Evolutionary conservation across 2,797 vertebrate genomes (phyloP).

Genomic region (Hephaestus fuliginosus): DNA sequence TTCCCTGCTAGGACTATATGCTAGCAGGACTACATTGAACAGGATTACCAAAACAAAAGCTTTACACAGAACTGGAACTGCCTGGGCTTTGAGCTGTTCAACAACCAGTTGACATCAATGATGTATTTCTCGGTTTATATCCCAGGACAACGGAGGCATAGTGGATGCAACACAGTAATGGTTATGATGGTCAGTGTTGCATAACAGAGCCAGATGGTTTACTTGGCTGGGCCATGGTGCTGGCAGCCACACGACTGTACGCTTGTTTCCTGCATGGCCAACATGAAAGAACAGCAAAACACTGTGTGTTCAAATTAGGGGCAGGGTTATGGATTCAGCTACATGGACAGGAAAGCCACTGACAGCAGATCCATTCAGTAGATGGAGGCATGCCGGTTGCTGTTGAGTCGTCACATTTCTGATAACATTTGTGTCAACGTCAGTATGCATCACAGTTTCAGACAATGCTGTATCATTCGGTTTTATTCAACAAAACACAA

Average conservation of each 20-base stretch:
- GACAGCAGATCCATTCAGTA: slow-evolving; percentile 65
- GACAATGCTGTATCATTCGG: slow-evolving; percentile 23
- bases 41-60: slow-evolving; percentile 18
- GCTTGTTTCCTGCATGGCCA: slow-evolving; percentile 74
- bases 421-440: slow-evolving; percentile 61
- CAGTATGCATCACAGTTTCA: slow-evolving; percentile 49
- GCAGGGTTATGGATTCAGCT: slow-evolving; percentile 64
- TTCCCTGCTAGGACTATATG: background rate
- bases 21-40: background rate
- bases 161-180: slow-evolving; percentile 52
- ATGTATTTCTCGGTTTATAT: slow-evolving; percentile 52
- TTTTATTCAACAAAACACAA: slow-evolving; percentile 34
- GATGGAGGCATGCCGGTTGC: slow-evolving; percentile 47
- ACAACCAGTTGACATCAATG: slow-evolving; percentile 37
- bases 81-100: slow-evolving; percentile 3
- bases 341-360: slow-evolving; percentile 53
- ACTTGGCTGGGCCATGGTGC: slow-evolving; percentile 68
- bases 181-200: slow-evolving; percentile 73
- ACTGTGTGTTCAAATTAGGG: slow-evolving; percentile 67
- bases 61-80: slow-evolving; percentile 8
- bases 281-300: slow-evolving; percentile 70
- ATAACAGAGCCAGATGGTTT: slow-evolving; percentile 82
- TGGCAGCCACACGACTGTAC: slow-evolving; percentile 69
- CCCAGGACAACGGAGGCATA: slow-evolving; percentile 33
- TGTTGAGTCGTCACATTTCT: slow-evolving; percentile 68